Percentiles rank a stretch among this genome's conserved stretches.
Conservation (phyloP, 2,113 vertebrate genomes). For the Nibea albiflora region DNA sequence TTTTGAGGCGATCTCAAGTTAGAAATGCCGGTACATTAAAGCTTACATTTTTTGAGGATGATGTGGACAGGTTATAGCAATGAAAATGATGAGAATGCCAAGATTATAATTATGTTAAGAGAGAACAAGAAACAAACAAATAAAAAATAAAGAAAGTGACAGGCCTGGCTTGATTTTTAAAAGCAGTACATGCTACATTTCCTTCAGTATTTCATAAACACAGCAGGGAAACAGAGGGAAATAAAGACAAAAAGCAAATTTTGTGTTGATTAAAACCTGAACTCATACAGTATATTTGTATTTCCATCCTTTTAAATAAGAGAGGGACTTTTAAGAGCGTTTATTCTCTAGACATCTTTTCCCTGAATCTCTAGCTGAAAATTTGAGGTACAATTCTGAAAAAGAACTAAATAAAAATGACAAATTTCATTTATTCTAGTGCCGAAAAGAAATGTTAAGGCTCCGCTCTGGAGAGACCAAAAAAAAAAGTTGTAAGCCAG, state of each 20-base stretch:
- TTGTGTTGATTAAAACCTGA: constrained; percentile 56
- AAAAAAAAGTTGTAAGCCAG: constrained; percentile 61
- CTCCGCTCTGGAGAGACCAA: constrained; percentile 68
- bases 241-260: constrained; percentile 46
- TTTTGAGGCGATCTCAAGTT: constrained; percentile 88
- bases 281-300: constrained; percentile 54
- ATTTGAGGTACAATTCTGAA: constrained; percentile 73
- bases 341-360: constrained; percentile 69
- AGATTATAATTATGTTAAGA: constrained; percentile 80
- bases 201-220: constrained; percentile 75
- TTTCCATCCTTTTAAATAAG: constrained; percentile 63
- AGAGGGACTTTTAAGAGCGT: constrained; percentile 65
- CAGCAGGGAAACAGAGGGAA: constrained; percentile 80
- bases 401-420: constrained; percentile 28
- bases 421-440: constrained; percentile 45
- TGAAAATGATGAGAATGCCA: constrained; percentile 74
- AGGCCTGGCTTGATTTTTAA: constrained; percentile 78
- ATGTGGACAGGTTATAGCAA: constrained; percentile 73
- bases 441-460: constrained; percentile 77
- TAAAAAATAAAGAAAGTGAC: constrained; percentile 49
- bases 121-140: constrained; percentile 59
- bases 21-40: constrained; percentile 91
- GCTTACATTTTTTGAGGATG: constrained; percentile 91
- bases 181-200: constrained; percentile 86
- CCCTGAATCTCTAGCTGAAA: constrained; percentile 77